Conservation (phyloP, 2,888 invertebrate genomes). For the Lamellibrachia columna region DNA sequence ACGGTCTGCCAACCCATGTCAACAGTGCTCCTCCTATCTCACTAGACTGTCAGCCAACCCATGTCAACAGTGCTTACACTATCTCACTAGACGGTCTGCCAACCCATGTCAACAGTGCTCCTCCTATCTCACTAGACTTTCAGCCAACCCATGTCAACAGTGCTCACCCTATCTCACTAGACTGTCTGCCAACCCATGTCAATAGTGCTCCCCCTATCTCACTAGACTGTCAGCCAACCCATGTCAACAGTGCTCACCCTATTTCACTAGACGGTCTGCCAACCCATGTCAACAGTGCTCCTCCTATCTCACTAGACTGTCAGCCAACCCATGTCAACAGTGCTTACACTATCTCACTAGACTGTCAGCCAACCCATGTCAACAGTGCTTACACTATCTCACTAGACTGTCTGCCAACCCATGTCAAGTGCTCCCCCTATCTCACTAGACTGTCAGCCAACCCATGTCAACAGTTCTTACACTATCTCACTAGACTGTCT, state of each 20-base stretch:
- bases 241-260: neutral
- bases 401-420: neutral
- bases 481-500: neutral
- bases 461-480: neutral
- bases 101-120: neutral
- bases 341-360: neutral
- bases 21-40: neutral
- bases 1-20: neutral
- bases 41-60: neutral
- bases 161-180: neutral
- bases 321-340: neutral
- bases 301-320: neutral
- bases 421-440: neutral
- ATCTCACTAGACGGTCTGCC: neutral
- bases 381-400: neutral
- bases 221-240: neutral
- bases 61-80: neutral
- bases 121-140: neutral
- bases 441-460: neutral
- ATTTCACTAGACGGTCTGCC: neutral
- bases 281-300: neutral
- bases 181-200: neutral
- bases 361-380: neutral
- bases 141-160: neutral
- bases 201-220: neutral